A percentile compares a stretch with the other conserved stretches of the same genome.
phyloP scores from a whole-genome alignment of 2,888 invertebrate species.

The Electrophaes corylata region DNA sequence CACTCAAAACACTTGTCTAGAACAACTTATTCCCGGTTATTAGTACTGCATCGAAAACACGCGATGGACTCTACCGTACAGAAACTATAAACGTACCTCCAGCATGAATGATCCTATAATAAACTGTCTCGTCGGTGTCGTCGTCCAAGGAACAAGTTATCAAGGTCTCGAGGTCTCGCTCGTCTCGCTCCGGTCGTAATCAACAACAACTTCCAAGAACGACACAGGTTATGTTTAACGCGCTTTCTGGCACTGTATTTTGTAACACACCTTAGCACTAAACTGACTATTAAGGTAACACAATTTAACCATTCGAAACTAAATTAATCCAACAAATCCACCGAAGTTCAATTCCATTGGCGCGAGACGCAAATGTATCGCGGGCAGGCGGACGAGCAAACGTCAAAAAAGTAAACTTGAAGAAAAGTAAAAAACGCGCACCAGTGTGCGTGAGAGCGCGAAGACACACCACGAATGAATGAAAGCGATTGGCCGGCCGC shows the following conservation, averaged over 20 bases:
- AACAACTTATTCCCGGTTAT: constrained; percentile 46
- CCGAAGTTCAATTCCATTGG: background rate
- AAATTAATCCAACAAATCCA: background rate
- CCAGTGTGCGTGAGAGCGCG: constrained; percentile 53
- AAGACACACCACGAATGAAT: constrained; percentile 63
- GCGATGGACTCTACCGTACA: constrained; percentile 67
- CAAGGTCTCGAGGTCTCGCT: constrained; percentile 77
- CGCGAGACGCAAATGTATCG: background rate
- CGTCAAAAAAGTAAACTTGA: constrained; percentile 32
- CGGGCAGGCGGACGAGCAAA: constrained; percentile 18
- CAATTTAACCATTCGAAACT: constrained; percentile 7
- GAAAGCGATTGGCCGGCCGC: constrained; percentile 71
- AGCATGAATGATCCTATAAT: constrained; percentile 81
- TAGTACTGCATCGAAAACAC: constrained; percentile 54
- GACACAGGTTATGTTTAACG: constrained; percentile 65
- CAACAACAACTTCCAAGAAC: constrained; percentile 73
- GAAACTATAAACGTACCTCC: constrained; percentile 83
- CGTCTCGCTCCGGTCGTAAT: constrained; percentile 61
- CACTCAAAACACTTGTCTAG: constrained; percentile 67
- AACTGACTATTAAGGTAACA: constrained; percentile 20
- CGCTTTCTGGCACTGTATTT: constrained; percentile 52
- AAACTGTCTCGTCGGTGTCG: constrained; percentile 77
- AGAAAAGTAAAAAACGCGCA: constrained; percentile 1
- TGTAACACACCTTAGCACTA: constrained; percentile 40
- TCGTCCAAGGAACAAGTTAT: constrained; percentile 83